Conservation (phyloP, 2,113 vertebrate genomes). For the Zosterops japonicus region DNA sequence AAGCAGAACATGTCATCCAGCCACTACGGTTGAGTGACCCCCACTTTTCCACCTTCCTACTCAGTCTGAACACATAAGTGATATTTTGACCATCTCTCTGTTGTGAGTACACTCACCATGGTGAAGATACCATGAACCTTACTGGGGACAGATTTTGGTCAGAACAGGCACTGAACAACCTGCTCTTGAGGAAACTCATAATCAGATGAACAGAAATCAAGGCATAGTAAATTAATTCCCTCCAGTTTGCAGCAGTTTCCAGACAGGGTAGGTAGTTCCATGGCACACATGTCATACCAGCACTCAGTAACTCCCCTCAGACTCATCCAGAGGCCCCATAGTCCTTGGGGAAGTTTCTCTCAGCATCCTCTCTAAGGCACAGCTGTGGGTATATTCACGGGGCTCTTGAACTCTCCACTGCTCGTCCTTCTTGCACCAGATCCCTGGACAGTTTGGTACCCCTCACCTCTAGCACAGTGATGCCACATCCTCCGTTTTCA, state of each 20-base stretch:
- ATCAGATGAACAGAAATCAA: not conserved
- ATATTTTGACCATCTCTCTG: not conserved
- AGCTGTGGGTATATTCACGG: not conserved
- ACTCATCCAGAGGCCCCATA: not conserved
- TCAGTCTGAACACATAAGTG: not conserved
- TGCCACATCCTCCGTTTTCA: not conserved
- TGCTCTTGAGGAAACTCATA: not conserved
- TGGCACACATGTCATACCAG: not conserved
- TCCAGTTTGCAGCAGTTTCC: not conserved
- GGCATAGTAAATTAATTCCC: not conserved
- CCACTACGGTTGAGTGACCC: not conserved
- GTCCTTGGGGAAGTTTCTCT: not conserved
- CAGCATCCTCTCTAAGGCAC: not conserved
- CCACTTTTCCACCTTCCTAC: not conserved
- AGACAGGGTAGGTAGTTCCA: not conserved
- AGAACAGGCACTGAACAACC: not conserved
- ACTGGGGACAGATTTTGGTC: not conserved
- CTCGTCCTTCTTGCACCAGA: not conserved
- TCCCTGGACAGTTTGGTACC: not conserved
- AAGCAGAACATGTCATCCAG: not conserved
- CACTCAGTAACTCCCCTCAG: not conserved
- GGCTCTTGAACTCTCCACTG: not conserved
- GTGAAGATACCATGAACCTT: not conserved
- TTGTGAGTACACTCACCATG: not conserved
- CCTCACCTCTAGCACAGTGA: fast-evolving